Conservation (phyloP, 2,888 invertebrate species). For the Lasioglossum lativentre region DNA sequence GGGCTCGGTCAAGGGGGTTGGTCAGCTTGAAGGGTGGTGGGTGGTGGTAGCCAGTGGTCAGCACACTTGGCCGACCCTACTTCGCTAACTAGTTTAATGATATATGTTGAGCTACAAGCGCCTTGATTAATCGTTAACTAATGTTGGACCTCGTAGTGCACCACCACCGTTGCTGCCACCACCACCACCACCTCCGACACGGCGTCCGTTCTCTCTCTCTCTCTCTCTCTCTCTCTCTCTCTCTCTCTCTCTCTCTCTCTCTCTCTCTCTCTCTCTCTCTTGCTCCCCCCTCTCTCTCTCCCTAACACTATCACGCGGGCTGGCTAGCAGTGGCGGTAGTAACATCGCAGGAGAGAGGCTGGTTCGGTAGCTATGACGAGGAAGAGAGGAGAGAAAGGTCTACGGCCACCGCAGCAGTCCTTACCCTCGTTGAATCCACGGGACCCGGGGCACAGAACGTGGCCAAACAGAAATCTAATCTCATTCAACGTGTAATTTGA, state of each 20-base stretch:
- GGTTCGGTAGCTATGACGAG: slow-evolving; percentile 63
- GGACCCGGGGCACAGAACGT: slow-evolving; percentile 70
- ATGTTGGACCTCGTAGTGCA: slow-evolving; percentile 84
- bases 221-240: neutral
- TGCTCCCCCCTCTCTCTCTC: too few relatives aligned
- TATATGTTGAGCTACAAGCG: slow-evolving; percentile 85
- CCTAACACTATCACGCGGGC: slow-evolving; percentile 41
- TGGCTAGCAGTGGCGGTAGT: slow-evolving; percentile 7
- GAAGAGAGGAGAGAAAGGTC: slow-evolving; percentile 66
- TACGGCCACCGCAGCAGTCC: slow-evolving; percentile 65
- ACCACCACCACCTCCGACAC: slow-evolving; percentile 62
- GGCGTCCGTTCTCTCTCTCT: slow-evolving; percentile 15
- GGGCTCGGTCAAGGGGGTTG: slow-evolving; percentile 73
- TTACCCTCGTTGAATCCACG: slow-evolving; percentile 72
- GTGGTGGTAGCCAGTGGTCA: slow-evolving; percentile 83
- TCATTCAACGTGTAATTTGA: slow-evolving; percentile 82
- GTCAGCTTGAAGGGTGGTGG: slow-evolving; percentile 70
- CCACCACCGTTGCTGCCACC: slow-evolving; percentile 64
- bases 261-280: neutral
- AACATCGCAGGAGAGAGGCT: slow-evolving; percentile 44
- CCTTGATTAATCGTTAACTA: slow-evolving; percentile 85
- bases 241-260: too few relatives aligned
- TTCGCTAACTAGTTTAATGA: slow-evolving; percentile 85
- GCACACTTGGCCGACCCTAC: slow-evolving; percentile 85
- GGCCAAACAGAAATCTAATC: slow-evolving; percentile 83